Evolutionary conservation across 64 coral and sea anemone genomes (phyloP).

Genomic region (Exaiptasia diaphana): DNA sequence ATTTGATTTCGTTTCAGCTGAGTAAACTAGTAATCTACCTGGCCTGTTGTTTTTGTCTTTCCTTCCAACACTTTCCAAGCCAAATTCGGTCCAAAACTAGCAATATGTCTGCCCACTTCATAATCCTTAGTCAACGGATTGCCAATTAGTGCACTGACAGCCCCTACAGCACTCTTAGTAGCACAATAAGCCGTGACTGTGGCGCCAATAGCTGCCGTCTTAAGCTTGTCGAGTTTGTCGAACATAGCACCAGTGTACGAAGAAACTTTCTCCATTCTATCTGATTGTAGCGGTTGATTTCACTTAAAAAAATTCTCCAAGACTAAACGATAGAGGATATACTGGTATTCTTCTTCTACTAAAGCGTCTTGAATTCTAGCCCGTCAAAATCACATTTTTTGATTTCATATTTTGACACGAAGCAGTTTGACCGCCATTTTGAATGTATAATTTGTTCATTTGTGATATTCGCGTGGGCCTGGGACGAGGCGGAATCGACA

Average conservation of each 20-base stretch:
- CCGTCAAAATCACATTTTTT: background rate
- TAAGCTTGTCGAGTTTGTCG: conserved; percentile 52
- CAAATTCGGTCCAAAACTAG: conserved; percentile 89
- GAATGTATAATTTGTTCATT: background rate
- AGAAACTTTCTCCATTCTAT: conserved; percentile 36
- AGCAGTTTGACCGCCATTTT: background rate
- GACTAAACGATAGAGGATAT: no score
- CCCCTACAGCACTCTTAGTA: conserved; percentile 65
- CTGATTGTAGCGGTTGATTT: no score
- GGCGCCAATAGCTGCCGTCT: conserved; percentile 70
- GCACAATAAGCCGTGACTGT: conserved; percentile 73
- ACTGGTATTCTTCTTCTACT: no score
- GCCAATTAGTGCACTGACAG: conserved; percentile 71
- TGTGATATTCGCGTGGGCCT: no score
- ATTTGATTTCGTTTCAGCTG: no score
- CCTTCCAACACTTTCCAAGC: conserved; percentile 86
- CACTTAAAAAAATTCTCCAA: no score
- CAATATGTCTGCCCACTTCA: conserved; percentile 77
- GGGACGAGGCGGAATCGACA: no score
- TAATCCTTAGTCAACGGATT: conserved; percentile 87
- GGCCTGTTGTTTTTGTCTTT: conserved; percentile 75
- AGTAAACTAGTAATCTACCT: no score
- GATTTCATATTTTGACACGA: background rate
- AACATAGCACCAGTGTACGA: conserved; percentile 51
- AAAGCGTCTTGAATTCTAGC: no score